These are phyloP conservation scores for Helleia helle DNA, from an alignment of 2,888 invertebrate genomes.

Conservation along the genomic window DNA sequence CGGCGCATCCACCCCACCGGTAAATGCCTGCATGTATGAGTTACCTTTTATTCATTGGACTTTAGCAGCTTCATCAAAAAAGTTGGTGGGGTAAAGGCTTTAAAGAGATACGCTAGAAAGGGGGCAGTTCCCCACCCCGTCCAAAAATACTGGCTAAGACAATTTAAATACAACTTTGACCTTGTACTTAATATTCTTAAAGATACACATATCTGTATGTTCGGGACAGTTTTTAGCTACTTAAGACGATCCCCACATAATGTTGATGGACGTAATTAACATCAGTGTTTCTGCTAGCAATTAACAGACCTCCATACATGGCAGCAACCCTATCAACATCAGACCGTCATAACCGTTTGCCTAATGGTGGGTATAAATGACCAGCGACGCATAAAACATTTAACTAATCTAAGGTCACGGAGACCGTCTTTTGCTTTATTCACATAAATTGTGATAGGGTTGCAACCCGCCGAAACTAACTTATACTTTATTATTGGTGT, in stretches of 20 bases:
- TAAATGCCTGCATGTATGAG: too few relatives aligned
- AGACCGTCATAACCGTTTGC: slow-evolving; percentile 48
- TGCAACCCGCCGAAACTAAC: background rate
- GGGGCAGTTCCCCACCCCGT: too few relatives aligned
- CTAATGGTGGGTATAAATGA: slow-evolving; percentile 54
- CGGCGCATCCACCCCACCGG: too few relatives aligned
- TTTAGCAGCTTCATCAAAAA: too few relatives aligned
- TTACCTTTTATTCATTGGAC: too few relatives aligned
- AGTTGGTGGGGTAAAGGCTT: too few relatives aligned
- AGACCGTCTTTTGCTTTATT: slow-evolving; percentile 31
- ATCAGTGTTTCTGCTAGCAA: slow-evolving; percentile 1
- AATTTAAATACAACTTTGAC: too few relatives aligned
- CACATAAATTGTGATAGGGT: slow-evolving; percentile 19
- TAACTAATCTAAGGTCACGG: slow-evolving; percentile 47
- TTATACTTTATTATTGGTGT: slow-evolving; percentile 5
- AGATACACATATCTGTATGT: too few relatives aligned
- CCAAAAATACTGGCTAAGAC: too few relatives aligned
- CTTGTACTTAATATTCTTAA: too few relatives aligned
- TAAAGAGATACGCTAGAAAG: too few relatives aligned
- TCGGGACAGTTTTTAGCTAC: background rate
- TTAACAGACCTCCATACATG: slow-evolving; percentile 8
- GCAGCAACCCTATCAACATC: slow-evolving; percentile 6
- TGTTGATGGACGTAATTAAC: slow-evolving; percentile 3
- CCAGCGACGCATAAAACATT: slow-evolving; percentile 53
- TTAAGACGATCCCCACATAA: background rate